Percentiles rank a stretch among this genome's conserved stretches.
Evolutionary conservation across 2,888 invertebrate genomes (phyloP).

Genomic region (Thyatira batis): DNA sequence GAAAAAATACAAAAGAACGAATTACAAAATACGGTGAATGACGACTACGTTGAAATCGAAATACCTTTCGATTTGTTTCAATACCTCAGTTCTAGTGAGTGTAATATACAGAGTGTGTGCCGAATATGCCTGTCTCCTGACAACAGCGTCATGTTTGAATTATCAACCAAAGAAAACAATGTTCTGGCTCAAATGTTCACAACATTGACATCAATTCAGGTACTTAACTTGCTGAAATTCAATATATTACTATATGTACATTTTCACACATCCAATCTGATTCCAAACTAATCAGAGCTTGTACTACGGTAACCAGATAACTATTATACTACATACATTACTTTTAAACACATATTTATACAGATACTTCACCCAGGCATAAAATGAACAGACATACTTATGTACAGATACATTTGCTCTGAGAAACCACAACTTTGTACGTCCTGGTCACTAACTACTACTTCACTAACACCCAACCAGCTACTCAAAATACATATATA

Average conservation of each 20-base stretch:
- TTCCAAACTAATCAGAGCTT: too few species aligned
- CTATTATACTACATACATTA: too few species aligned
- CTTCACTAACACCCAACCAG: too few species aligned
- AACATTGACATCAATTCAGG: slow-evolving; percentile 57
- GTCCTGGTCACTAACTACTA: too few species aligned
- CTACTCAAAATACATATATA: too few species aligned
- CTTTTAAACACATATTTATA: too few species aligned
- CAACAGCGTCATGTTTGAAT: slow-evolving; percentile 51
- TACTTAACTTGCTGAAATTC: slow-evolving; percentile 32
- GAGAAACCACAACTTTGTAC: too few species aligned
- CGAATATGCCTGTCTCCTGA: slow-evolving; percentile 69
- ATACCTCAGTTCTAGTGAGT: slow-evolving; percentile 37
- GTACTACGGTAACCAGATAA: too few species aligned
- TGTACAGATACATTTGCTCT: too few species aligned
- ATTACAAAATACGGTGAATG: slow-evolving; percentile 8
- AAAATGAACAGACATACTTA: too few species aligned
- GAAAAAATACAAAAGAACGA: neutral
- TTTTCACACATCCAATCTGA: neutral
- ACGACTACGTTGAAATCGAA: slow-evolving; percentile 39
- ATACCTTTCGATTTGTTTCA: slow-evolving; percentile 43
- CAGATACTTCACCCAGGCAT: too few species aligned
- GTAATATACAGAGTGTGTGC: slow-evolving; percentile 60
- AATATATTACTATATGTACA: neutral
- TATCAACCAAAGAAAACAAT: slow-evolving; percentile 47
- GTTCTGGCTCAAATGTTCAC: slow-evolving; percentile 58